A percentile compares a stretch with the other conserved stretches of the same genome.
Evolutionary conservation across 2,888 invertebrate genomes (phyloP).

Genomic region (Buathra laborator): DNA sequence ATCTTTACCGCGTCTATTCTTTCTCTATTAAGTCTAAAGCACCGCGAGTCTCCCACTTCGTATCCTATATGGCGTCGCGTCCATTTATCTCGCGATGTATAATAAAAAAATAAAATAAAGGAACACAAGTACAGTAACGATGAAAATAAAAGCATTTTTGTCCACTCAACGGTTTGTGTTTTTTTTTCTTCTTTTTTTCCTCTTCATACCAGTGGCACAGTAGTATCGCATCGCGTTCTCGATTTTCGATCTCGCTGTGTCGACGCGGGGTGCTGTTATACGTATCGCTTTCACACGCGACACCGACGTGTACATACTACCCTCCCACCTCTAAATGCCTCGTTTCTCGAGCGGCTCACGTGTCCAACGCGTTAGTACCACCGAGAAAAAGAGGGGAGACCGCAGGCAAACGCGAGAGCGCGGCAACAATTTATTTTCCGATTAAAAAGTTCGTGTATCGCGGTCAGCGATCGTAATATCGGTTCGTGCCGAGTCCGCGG

Average conservation of each 20-base stretch:
- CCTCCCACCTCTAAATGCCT: constrained; percentile 49
- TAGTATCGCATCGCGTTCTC: constrained; percentile 63
- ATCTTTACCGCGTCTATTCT: constrained; percentile 25
- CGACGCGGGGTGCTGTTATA: constrained; percentile 22
- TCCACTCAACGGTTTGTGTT: constrained; percentile 51
- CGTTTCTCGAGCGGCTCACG: constrained; percentile 53
- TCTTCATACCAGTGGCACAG: constrained; percentile 1
- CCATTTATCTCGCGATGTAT: constrained; percentile 41
- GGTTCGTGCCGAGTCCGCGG: constrained; percentile 65
- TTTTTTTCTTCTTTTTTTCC: constrained; percentile 4
- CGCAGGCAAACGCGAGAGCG: constrained; percentile 15
- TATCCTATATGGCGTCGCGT: constrained; percentile 1
- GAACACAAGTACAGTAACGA: constrained; percentile 13
- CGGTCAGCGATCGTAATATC: constrained; percentile 71
- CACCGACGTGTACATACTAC: constrained; percentile 44
- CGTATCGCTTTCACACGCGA: constrained; percentile 65
- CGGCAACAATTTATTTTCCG: constrained; percentile 73
- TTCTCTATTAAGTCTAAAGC: constrained; percentile 28
- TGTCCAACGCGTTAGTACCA: constrained; percentile 37
- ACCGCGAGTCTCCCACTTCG: constrained; percentile 2
- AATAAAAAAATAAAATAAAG: constrained; percentile 24
- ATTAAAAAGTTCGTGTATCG: constrained; percentile 73
- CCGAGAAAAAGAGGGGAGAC: not conserved
- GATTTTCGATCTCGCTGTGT: constrained; percentile 57
- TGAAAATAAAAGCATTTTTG: constrained; percentile 53